Conservation (phyloP, 1,140 invertebrate species). For the Cotesia chilonis region DNA sequence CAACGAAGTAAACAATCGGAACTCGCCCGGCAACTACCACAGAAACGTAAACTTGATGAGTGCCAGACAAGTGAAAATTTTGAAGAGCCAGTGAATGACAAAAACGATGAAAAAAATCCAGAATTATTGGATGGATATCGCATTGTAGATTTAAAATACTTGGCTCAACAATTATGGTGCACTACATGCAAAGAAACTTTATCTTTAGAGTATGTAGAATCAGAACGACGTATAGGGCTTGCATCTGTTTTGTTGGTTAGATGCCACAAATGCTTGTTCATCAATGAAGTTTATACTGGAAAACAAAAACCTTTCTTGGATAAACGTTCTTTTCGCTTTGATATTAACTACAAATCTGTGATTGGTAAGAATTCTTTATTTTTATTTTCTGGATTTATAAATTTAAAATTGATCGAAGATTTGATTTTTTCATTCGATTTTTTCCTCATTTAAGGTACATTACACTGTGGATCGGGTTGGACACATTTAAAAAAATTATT, state of each 20-base stretch:
- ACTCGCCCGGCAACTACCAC: background rate
- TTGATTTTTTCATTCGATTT: too few relatives aligned
- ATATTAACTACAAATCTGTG: slow-evolving; percentile 25
- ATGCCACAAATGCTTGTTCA: slow-evolving; percentile 38
- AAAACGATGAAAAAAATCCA: background rate
- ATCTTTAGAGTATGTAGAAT: slow-evolving; percentile 34
- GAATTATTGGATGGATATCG: slow-evolving; percentile 23
- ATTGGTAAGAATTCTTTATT: background rate
- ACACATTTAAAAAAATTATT: slow-evolving; percentile 39
- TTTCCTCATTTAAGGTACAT: slow-evolving; percentile 26
- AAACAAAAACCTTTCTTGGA: slow-evolving; percentile 8
- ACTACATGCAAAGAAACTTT: slow-evolving; percentile 29
- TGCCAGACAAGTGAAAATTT: background rate
- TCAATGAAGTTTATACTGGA: slow-evolving; percentile 27
- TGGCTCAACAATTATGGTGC: slow-evolving; percentile 34
- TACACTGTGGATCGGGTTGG: slow-evolving; percentile 36
- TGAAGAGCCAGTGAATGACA: background rate
- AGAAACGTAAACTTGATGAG: background rate
- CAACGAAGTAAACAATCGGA: background rate
- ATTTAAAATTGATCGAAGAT: too few relatives aligned
- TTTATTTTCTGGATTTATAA: too few relatives aligned
- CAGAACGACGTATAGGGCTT: slow-evolving; percentile 30
- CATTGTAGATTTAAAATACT: slow-evolving; percentile 30
- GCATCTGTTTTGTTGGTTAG: slow-evolving; percentile 30
- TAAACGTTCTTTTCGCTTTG: slow-evolving; percentile 20